These are phyloP conservation scores for Sminthopsis crassicaudata DNA, from an alignment of 2,113 vertebrate genomes.

Conservation along the genomic window DNA sequence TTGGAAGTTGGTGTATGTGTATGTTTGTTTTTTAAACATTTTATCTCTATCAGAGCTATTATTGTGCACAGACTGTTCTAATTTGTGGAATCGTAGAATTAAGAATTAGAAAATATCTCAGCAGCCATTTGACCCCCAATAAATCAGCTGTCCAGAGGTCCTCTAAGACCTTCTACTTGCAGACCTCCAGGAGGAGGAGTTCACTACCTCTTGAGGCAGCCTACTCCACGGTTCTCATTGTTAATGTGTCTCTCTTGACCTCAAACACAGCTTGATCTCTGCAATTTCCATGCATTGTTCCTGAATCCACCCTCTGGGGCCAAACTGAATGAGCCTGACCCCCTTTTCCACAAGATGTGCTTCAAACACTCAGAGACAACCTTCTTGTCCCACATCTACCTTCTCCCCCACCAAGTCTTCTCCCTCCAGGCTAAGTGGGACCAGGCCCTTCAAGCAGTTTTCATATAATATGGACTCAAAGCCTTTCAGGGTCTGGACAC, in stretches of 20 bases:
- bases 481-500: background rate
- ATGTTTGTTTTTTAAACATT: background rate
- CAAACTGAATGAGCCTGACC: background rate
- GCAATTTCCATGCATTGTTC: background rate
- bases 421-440: background rate
- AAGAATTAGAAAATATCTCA: background rate
- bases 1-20: background rate
- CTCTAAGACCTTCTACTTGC: background rate
- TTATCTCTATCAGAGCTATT: background rate
- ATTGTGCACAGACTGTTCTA: background rate
- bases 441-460: background rate
- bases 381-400: background rate
- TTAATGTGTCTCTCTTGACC: background rate
- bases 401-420: background rate
- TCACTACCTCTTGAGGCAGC: background rate
- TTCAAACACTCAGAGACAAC: background rate
- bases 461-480: background rate
- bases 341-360: background rate
- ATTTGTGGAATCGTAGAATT: background rate
- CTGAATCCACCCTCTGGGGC: background rate
- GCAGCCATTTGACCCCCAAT: background rate
- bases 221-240: background rate
- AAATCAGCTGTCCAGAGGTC: background rate
- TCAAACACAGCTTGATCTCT: background rate
- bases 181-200: background rate